Base-by-base conservation (phyloP, 64 coral and sea anemone species). In the Montipora capricornis region DNA sequence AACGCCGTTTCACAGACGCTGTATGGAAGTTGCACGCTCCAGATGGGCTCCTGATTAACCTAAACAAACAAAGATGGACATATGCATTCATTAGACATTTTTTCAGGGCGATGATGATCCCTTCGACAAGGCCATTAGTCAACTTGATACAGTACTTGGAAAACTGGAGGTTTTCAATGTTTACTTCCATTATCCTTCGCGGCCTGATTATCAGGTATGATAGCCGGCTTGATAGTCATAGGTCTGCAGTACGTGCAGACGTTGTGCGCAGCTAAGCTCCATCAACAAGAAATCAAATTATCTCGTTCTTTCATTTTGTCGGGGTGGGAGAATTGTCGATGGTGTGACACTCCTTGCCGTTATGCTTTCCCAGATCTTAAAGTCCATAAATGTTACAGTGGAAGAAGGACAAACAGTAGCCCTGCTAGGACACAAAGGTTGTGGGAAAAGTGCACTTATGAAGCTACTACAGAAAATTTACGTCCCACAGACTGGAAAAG, bases 101-200 rank as follows among this genome's bases (percentile, higher is more conserved):
- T 78, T 64, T 16, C 44, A 96, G 95, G 77, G 68, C 14, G 62
- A 60, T 48, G 82, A 96, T 1, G 92, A 89, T 6, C 62, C 66
- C 50, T 77, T 91, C n/a, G 95, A 96, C 75, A 80, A 93, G 89
- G 92, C 88, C 49, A 10, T 79, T 4, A 90, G 77, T 20, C 88
- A 96, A 49, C 75, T 96, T 55, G 95, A 96, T 14, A 61, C 83
- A 19, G 88, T 94, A 10, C 26, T 96, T 55, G 92, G 92, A 0
- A 87, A 75, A 76, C 66, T 96, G 20, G 92, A 96, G 52, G 55
- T 96, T 44, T 96, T 96, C 29, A 88, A 94, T 77, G 92, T 94
- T 44, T 91, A 96, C 59, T 96, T 96, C 24, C 92, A 96, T 20
- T 96, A 96, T 91, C 95, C 95, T 10, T 96, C 91, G 22, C 89